Conservation (phyloP, 2,113 vertebrate genomes). For the Bubalus kerabau region DNA sequence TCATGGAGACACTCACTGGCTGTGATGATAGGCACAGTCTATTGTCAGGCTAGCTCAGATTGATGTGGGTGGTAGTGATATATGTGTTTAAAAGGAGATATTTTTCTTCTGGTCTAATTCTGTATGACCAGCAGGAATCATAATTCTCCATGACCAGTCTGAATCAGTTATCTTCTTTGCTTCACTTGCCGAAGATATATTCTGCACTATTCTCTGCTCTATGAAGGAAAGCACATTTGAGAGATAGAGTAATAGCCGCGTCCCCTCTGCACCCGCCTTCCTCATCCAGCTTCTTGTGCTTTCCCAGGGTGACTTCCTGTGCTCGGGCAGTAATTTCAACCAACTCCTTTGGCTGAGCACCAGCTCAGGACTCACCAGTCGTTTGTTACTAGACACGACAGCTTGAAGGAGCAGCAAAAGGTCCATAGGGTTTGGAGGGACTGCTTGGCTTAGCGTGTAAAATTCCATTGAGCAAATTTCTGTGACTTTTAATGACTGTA, state of each 20-base stretch:
- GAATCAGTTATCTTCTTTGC: neutral
- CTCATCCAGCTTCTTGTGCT: neutral
- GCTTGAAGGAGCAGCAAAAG: neutral
- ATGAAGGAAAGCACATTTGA: neutral
- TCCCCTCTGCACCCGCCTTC: neutral
- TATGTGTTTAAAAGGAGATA: neutral
- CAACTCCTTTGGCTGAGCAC: neutral
- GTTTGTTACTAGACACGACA: neutral
- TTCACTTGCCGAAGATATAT: neutral
- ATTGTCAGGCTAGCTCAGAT: neutral
- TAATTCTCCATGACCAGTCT: neutral
- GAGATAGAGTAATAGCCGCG: neutral
- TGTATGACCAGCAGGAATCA: neutral
- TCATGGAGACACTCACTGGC: neutral
- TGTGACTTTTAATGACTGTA: neutral
- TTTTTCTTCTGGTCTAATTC: neutral
- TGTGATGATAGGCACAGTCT: neutral
- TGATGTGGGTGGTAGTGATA: neutral
- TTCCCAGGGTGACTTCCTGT: neutral
- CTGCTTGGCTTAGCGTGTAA: neutral
- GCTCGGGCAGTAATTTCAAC: neutral
- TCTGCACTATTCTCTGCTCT: neutral
- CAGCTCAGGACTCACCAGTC: neutral
- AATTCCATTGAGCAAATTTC: neutral
- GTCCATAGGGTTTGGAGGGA: neutral